phyloP scores from a whole-genome alignment of 2,113 vertebrate species.

The Caretta caretta region DNA sequence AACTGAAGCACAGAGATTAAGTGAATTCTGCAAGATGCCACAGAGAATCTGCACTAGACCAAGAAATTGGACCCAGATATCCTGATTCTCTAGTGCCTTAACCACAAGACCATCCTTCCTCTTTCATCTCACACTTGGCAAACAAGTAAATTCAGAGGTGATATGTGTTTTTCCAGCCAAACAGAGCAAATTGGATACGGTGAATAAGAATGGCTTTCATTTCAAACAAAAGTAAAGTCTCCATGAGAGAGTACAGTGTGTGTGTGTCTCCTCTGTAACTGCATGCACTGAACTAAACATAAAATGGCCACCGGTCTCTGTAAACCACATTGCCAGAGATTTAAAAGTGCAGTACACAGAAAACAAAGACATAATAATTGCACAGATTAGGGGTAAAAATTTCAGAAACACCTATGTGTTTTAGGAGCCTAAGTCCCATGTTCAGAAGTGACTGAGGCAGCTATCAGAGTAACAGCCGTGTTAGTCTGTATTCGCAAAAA shows the following conservation, averaged over 20 bases:
- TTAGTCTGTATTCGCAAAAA: too few relatives aligned
- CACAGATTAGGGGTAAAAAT: neutral
- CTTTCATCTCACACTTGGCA: neutral
- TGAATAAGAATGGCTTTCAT: neutral
- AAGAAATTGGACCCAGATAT: neutral
- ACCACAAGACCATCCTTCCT: neutral
- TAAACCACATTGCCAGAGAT: neutral
- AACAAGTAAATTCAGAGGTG: neutral
- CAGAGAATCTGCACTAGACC: neutral
- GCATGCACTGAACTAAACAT: neutral
- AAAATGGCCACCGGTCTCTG: neutral
- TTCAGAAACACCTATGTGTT: neutral
- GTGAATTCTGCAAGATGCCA: neutral
- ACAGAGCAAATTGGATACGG: neutral
- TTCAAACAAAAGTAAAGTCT: neutral
- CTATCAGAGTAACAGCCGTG: too few relatives aligned
- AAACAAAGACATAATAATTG: neutral
- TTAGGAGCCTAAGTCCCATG: neutral
- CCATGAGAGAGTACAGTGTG: neutral
- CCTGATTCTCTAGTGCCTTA: neutral
- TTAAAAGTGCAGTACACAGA: neutral
- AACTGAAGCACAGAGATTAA: neutral
- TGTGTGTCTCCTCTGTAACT: neutral
- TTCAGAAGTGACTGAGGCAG: neutral
- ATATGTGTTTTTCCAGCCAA: accelerated